Conservation (phyloP, 1,140 invertebrate species). For the Lordiphosa collinella region DNA sequence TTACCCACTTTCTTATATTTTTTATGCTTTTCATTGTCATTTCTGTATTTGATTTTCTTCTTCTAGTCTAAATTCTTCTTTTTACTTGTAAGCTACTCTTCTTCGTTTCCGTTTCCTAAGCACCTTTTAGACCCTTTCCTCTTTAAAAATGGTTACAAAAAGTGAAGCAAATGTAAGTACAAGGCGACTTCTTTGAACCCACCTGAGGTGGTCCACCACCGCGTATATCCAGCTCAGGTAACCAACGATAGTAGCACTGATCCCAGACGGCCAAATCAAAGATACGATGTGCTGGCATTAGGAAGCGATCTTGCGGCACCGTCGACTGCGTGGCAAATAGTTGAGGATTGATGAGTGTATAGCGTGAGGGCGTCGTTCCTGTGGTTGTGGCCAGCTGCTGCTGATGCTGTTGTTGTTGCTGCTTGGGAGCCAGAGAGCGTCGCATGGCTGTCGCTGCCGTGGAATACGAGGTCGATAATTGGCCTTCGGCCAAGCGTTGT, state of each 20-base stretch:
- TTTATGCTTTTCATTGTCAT: too few relatives aligned
- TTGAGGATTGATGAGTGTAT: conserved; percentile 64
- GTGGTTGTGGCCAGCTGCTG: neutral
- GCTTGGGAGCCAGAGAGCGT: conserved; percentile 32
- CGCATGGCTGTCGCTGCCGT: conserved; percentile 42
- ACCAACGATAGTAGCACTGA: conserved; percentile 94
- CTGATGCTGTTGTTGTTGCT: neutral
- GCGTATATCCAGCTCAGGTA: conserved; percentile 89
- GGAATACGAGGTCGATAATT: conserved; percentile 21
- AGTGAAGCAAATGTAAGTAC: too few relatives aligned
- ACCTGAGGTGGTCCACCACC: conserved; percentile 87
- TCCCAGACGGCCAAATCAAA: conserved; percentile 89
- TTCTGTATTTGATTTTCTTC: too few relatives aligned
- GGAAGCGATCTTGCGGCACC: conserved; percentile 65
- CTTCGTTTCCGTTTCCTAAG: too few relatives aligned
- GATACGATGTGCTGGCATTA: conserved; percentile 82
- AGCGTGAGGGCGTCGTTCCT: conserved; percentile 37
- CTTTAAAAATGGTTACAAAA: too few relatives aligned
- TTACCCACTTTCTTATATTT: too few relatives aligned
- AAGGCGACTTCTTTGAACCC: too few relatives aligned
- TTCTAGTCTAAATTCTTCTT: too few relatives aligned
- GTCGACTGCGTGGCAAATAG: conserved; percentile 68
- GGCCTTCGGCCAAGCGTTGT: conserved; percentile 22
- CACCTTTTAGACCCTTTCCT: too few relatives aligned
- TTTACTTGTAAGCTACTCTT: too few relatives aligned